Percentiles rank a stretch among this genome's conserved stretches.
Evolutionary conservation across 1,140 invertebrate genomes (phyloP).

Genomic region (Anadara kagoshimensis): DNA sequence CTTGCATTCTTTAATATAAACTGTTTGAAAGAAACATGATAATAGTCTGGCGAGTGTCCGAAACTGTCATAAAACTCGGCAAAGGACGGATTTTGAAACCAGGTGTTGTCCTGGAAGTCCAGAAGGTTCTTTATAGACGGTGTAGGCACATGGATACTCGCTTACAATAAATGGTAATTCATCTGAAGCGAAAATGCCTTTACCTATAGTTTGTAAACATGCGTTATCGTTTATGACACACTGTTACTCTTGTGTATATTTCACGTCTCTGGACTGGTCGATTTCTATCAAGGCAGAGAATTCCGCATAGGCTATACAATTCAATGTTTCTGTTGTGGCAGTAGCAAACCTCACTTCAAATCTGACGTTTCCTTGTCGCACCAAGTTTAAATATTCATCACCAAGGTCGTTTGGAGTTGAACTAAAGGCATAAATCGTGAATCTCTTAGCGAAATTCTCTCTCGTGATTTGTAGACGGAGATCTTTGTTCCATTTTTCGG

Average conservation of each 20-base stretch:
- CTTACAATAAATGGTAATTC: slow-evolving; percentile 8
- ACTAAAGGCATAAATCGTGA: too few relatives aligned
- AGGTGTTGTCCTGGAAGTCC: slow-evolving; percentile 14
- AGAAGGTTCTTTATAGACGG: slow-evolving; percentile 16
- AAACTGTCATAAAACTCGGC: slow-evolving; percentile 33
- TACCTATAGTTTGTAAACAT: neutral
- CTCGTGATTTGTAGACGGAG: too few relatives aligned
- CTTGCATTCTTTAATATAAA: slow-evolving; percentile 3
- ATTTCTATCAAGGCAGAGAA: slow-evolving; percentile 25
- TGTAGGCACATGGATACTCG: neutral
- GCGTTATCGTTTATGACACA: neutral
- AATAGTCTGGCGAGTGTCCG: slow-evolving; percentile 18
- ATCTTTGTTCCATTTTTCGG: too few relatives aligned
- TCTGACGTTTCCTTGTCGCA: slow-evolving; percentile 28
- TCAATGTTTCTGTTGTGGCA: slow-evolving; percentile 14
- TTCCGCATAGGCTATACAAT: slow-evolving; percentile 15
- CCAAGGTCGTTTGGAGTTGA: slow-evolving; percentile 5
- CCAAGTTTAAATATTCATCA: slow-evolving; percentile 27
- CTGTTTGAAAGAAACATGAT: neutral
- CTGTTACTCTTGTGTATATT: slow-evolving; percentile 17
- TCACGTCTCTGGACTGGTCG: slow-evolving; percentile 16
- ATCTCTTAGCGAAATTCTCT: too few relatives aligned
- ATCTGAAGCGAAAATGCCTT: slow-evolving; percentile 15
- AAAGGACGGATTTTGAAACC: neutral
- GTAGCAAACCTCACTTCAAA: slow-evolving; percentile 29